Evolutionary conservation across 2,113 vertebrate genomes (phyloP).

Genomic region (Epinephelus moara): DNA sequence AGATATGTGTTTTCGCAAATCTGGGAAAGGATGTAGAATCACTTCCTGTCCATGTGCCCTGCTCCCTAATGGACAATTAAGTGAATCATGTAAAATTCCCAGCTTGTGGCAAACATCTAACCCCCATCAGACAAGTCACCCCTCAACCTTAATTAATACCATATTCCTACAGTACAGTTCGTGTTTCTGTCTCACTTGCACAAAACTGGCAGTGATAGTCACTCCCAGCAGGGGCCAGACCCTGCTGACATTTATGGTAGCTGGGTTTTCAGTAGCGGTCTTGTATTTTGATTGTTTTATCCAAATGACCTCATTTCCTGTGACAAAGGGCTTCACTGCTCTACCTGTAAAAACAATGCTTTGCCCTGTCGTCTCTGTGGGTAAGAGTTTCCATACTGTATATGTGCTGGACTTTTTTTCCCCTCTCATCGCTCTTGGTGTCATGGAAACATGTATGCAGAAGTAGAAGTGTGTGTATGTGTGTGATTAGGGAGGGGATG

Average conservation of each 20-base stretch:
- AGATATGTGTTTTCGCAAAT: conserved; percentile 36
- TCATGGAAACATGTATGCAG: conserved; percentile 66
- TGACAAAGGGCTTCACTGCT: conserved; percentile 40
- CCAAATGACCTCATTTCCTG: conserved; percentile 71
- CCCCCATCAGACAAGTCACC: conserved; percentile 39
- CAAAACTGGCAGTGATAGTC: conserved; percentile 23
- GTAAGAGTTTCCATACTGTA: conserved; percentile 67
- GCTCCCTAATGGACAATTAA: conserved; percentile 66
- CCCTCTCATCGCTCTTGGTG: conserved; percentile 14
- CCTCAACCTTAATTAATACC: conserved; percentile 57
- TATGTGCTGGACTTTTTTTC: background rate
- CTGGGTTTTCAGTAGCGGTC: conserved; percentile 45
- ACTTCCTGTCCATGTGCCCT: conserved; percentile 65
- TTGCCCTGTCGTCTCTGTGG: conserved; percentile 35
- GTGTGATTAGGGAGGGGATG: conserved; percentile 10
- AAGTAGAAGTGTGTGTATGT: conserved; percentile 18
- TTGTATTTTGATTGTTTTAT: conserved; percentile 48
- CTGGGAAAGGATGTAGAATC: conserved; percentile 77
- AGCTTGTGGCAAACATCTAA: conserved; percentile 51
- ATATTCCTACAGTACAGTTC: conserved; percentile 35
- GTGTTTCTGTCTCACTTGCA: conserved; percentile 23
- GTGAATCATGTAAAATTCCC: conserved; percentile 73
- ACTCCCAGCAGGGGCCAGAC: conserved; percentile 38
- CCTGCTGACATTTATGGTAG: conserved; percentile 25
- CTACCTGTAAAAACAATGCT: conserved; percentile 77